phyloP scores from a whole-genome alignment of 2,888 invertebrate species.

The Erpobdella octoculata region DNA sequence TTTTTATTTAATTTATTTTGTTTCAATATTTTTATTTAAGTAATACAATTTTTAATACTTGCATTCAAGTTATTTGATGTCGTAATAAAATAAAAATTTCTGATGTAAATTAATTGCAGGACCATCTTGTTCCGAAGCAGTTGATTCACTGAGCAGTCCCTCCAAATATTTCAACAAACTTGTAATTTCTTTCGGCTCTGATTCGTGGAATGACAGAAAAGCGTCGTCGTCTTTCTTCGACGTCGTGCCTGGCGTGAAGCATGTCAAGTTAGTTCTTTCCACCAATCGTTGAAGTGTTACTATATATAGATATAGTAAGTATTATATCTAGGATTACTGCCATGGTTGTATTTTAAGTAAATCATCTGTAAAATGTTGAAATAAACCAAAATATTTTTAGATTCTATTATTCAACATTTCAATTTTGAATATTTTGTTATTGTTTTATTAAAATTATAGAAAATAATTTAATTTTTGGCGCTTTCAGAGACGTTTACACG shows the following conservation, averaged over 20 bases:
- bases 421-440: no score
- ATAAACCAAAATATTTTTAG: no score
- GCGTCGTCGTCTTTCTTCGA: conserved; percentile 67
- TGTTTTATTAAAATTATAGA: no score
- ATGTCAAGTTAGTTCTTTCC: conserved; percentile 57
- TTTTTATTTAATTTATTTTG: not conserved
- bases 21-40: not conserved
- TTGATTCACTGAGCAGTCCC: conserved; percentile 70
- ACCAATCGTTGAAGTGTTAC: no score
- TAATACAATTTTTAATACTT: not conserved
- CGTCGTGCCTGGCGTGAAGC: conserved; percentile 70
- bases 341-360: no score
- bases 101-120: conserved; percentile 51
- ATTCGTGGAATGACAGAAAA: conserved; percentile 66
- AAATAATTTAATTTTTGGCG: no score
- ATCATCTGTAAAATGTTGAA: not conserved
- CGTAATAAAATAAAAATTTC: not conserved
- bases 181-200: conserved; percentile 71
- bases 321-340: no score
- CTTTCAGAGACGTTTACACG: conserved; percentile 58
- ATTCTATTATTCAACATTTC: no score
- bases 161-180: conserved; percentile 66
- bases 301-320: no score
- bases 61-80: no score
- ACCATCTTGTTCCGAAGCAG: conserved; percentile 72